Percentiles rank a stretch among this genome's conserved stretches.
These are phyloP conservation scores for Heterotilapia buettikoferi DNA, from an alignment of 2,113 vertebrate genomes.

Conservation along the genomic window DNA sequence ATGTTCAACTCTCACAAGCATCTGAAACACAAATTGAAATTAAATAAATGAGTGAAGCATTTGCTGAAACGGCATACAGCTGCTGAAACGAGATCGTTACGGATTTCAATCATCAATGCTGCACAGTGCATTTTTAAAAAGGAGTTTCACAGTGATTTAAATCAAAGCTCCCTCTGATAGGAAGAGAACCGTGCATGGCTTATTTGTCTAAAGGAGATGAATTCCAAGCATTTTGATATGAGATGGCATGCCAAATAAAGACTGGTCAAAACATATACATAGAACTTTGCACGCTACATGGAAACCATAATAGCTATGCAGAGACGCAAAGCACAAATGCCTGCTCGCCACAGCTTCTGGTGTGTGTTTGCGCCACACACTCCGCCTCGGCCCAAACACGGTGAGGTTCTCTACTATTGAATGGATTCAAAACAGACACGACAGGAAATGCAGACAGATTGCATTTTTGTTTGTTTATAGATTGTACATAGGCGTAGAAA, in stretches of 20 bases:
- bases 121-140: not conserved
- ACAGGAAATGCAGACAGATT: constrained; percentile 37
- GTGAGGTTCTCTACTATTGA: constrained; percentile 38
- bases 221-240: constrained; percentile 73
- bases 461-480: constrained; percentile 56
- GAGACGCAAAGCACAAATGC: constrained; percentile 59
- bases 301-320: constrained; percentile 74
- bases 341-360: constrained; percentile 57
- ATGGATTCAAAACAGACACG: constrained; percentile 38
- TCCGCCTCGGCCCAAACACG: constrained; percentile 3
- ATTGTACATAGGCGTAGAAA: constrained; percentile 45
- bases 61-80: not conserved
- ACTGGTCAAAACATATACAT: constrained; percentile 67
- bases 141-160: not conserved
- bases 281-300: constrained; percentile 73
- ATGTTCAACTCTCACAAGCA: constrained; percentile 65
- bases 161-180: not conserved
- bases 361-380: constrained; percentile 29
- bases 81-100: not conserved
- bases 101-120: not conserved
- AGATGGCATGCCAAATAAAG: constrained; percentile 66
- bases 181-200: constrained; percentile 3
- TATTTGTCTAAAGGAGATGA: constrained; percentile 47
- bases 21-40: constrained; percentile 13
- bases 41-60: not conserved